Percentiles rank a stretch among this genome's conserved stretches.
Conservation (phyloP, 2,797 vertebrate genomes). For the Lates japonicus region DNA sequence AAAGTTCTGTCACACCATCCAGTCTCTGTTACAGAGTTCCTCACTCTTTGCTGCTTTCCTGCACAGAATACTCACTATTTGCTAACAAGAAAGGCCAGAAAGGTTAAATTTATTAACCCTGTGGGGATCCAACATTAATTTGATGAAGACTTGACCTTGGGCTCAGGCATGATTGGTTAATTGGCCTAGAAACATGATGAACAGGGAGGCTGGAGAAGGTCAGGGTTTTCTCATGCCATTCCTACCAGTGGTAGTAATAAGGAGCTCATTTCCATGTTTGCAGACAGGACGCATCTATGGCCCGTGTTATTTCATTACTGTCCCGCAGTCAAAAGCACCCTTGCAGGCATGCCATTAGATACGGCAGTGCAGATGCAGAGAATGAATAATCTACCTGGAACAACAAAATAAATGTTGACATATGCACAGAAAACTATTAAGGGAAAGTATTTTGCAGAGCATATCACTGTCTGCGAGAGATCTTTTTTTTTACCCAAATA, state of each 20-base stretch:
- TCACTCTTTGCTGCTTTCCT: background rate
- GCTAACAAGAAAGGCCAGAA: conserved; percentile 28
- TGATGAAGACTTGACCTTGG: conserved; percentile 72
- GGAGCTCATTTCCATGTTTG: conserved; percentile 43
- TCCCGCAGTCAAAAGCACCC: conserved; percentile 39
- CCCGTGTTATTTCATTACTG: conserved; percentile 66
- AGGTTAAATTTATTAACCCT: conserved; percentile 65
- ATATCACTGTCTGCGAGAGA: background rate
- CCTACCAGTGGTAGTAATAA: conserved; percentile 42
- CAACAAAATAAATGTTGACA: background rate
- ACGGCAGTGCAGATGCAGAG: conserved; percentile 45
- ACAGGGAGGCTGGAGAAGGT: conserved; percentile 63
- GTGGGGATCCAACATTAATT: conserved; percentile 49
- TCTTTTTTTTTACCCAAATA: background rate
- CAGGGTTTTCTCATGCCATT: conserved; percentile 73
- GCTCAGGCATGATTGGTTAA: conserved; percentile 65
- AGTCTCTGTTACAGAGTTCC: background rate
- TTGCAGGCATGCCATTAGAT: conserved; percentile 29
- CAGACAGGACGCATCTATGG: conserved; percentile 64
- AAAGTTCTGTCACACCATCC: background rate
- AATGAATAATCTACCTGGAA: background rate
- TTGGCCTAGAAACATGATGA: conserved; percentile 62
- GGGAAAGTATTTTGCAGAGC: background rate
- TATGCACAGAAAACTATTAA: background rate
- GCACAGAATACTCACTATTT: conserved; percentile 5